These are phyloP conservation scores for Poliocrania exsul DNA, from an alignment of 2,797 vertebrate genomes.

Conservation along the genomic window DNA sequence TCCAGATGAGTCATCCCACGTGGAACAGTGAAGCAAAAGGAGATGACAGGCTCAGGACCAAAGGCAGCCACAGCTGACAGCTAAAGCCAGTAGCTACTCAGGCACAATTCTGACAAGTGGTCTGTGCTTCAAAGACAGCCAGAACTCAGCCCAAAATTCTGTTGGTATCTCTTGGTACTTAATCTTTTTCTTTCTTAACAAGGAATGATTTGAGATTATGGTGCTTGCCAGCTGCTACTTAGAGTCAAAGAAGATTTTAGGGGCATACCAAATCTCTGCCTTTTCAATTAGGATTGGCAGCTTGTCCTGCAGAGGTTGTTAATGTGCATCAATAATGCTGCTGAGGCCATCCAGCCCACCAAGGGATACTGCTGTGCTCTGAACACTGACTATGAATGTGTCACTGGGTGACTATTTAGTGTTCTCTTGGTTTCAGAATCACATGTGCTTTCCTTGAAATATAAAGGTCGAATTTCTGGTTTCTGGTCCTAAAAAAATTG, in stretches of 20 bases:
- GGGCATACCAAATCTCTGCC: neutral
- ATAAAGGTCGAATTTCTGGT: neutral
- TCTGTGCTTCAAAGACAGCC: neutral
- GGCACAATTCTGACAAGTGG: neutral
- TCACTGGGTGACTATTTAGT: neutral
- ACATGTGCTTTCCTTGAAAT: neutral
- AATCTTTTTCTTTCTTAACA: neutral
- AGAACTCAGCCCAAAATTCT: neutral
- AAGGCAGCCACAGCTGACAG: conserved; percentile 2
- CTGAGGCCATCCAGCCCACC: neutral
- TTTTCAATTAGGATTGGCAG: neutral
- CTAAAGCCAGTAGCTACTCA: neutral
- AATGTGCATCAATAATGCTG: neutral
- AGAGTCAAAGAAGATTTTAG: neutral
- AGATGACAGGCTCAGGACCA: neutral
- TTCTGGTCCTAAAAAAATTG: neutral
- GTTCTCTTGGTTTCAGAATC: neutral
- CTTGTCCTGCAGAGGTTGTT: neutral
- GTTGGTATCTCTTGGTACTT: neutral
- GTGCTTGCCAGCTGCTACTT: neutral
- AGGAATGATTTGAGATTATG: neutral
- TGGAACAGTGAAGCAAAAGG: neutral
- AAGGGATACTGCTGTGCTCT: neutral
- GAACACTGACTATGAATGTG: neutral
- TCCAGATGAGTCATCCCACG: neutral